phyloP scores from a whole-genome alignment of 2,797 vertebrate genomes.

The Microtus agrestis region DNA sequence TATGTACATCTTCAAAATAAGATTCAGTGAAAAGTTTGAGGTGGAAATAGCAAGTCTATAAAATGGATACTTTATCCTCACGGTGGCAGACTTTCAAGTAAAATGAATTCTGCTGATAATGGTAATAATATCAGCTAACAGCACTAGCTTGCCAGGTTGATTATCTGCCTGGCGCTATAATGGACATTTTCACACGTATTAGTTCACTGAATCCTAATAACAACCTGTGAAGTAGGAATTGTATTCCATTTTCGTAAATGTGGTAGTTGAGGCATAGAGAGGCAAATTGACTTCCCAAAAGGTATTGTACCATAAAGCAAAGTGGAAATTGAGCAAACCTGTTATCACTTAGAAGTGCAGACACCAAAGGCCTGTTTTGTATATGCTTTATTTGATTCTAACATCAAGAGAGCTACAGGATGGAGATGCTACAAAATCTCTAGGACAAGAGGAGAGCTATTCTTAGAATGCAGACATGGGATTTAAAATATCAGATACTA shows the following conservation, averaged over 20 bases:
- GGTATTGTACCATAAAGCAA: background rate
- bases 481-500: conserved; percentile 22
- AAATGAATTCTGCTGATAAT: conserved; percentile 41
- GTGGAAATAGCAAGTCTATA: conserved; percentile 23
- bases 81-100: conserved; percentile 46
- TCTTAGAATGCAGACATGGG: conserved; percentile 35
- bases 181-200: conserved; percentile 57
- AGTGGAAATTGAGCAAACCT: conserved; percentile 50
- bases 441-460: conserved; percentile 17
- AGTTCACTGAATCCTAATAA: conserved; percentile 17
- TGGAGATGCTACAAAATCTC: conserved; percentile 28
- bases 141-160: background rate
- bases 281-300: conserved; percentile 56
- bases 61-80: conserved; percentile 29
- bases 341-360: conserved; percentile 58
- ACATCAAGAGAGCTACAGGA: conserved; percentile 13
- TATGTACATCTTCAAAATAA: conserved; percentile 24
- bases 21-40: conserved; percentile 13
- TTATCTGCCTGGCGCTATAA: background rate
- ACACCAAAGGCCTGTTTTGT: conserved; percentile 33
- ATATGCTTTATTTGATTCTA: conserved; percentile 42
- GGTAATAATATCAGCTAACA: conserved; percentile 3
- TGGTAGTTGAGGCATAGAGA: conserved; percentile 9
- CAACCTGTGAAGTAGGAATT: conserved; percentile 35
- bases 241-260: conserved; percentile 54